Evolutionary conservation across 2,797 vertebrate species (phyloP).

Genomic region (Setipinna tenuifilis): DNA sequence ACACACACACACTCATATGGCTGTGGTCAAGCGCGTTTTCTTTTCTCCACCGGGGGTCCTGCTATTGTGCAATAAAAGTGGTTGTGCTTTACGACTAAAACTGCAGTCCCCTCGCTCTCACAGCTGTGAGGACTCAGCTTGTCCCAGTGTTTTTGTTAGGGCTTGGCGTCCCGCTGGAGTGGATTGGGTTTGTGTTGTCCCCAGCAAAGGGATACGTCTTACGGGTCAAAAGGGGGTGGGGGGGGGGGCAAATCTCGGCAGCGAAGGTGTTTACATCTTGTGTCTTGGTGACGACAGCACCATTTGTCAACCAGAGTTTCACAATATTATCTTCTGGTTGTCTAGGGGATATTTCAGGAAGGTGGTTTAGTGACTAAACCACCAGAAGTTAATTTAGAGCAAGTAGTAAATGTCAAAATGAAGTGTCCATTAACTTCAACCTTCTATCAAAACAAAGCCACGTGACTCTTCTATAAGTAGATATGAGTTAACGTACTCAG

Average conservation of each 20-base stretch:
- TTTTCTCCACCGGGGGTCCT: background rate
- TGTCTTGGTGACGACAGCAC: background rate
- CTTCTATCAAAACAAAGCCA: no score
- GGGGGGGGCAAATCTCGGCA: background rate
- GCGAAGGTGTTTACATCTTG: background rate
- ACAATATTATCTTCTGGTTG: background rate
- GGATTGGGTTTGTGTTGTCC: background rate
- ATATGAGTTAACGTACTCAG: no score
- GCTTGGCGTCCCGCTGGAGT: background rate
- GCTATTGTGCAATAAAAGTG: background rate
- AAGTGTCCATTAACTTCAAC: no score
- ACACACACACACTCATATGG: background rate
- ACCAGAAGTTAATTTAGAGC: no score
- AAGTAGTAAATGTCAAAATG: no score
- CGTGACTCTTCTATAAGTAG: no score
- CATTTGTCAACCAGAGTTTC: background rate
- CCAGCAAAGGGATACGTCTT: background rate
- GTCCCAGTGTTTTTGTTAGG: slow-evolving; percentile 16
- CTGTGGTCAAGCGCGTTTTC: background rate
- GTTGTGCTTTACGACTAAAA: background rate
- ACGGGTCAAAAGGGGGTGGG: background rate
- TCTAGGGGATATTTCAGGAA: background rate
- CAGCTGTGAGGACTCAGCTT: background rate
- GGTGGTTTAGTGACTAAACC: background rate
- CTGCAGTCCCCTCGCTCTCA: background rate